Conservation (phyloP, 2,888 invertebrate species). For the Cosmopolites sordidus region DNA sequence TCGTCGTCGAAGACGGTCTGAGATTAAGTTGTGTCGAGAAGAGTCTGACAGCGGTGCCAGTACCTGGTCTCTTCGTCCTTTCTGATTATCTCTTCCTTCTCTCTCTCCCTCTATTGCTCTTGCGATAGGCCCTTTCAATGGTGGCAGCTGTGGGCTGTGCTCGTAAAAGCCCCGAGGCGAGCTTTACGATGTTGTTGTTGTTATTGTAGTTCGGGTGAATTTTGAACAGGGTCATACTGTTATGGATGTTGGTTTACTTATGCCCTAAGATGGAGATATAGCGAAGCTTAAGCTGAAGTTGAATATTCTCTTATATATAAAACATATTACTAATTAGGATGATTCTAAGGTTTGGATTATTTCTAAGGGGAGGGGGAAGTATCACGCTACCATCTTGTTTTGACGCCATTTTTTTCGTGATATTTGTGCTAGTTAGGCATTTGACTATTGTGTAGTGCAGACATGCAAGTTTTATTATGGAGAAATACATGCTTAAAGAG, state of each 20-base stretch:
- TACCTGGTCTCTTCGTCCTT: constrained; percentile 23
- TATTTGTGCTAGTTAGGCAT: too few species aligned
- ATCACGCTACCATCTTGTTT: too few species aligned
- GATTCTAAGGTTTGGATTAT: too few species aligned
- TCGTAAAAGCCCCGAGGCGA: constrained; percentile 11
- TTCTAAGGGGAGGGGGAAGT: too few species aligned
- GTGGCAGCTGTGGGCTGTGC: constrained; percentile 23
- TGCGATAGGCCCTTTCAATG: constrained; percentile 17
- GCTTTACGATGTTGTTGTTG: constrained; percentile 25
- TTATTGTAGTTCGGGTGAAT: constrained; percentile 14
- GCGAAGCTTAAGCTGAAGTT: too few species aligned
- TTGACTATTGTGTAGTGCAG: too few species aligned
- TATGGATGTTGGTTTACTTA: constrained; percentile 1
- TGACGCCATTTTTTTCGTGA: too few species aligned
- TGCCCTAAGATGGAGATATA: too few species aligned
- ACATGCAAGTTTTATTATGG: too few species aligned
- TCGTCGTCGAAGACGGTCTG: constrained; percentile 25
- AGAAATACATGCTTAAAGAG: too few species aligned
- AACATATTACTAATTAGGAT: too few species aligned
- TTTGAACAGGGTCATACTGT: constrained; percentile 9
- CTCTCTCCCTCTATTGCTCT: constrained; percentile 16
- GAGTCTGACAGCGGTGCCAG: constrained; percentile 29
- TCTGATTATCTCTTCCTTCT: not conserved
- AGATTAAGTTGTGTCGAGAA: constrained; percentile 29
- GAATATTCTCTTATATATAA: too few species aligned